These are phyloP conservation scores for Galerucella nymphaeae DNA, from an alignment of 2,888 invertebrate species.

Conservation along the genomic window DNA sequence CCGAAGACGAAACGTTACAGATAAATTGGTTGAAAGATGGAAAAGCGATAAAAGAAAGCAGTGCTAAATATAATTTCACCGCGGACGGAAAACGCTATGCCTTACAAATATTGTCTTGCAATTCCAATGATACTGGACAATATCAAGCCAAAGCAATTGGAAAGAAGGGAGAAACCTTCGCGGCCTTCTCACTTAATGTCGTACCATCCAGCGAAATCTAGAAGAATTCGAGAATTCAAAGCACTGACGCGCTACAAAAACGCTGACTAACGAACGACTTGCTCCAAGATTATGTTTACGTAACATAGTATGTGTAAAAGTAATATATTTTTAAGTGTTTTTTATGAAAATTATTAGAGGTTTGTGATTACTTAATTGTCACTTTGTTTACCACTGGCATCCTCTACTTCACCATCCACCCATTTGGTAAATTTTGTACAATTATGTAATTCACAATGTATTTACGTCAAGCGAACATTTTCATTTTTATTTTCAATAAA, in stretches of 20 bases:
- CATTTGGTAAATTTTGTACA: slow-evolving; percentile 38
- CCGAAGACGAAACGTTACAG: slow-evolving; percentile 78
- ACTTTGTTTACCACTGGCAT: slow-evolving; percentile 50
- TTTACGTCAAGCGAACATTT: slow-evolving; percentile 42
- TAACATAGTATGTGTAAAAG: slow-evolving; percentile 56
- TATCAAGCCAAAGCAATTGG: slow-evolving; percentile 88
- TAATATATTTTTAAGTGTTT: slow-evolving; percentile 57
- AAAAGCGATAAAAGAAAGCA: slow-evolving; percentile 84
- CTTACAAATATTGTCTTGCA: slow-evolving; percentile 80
- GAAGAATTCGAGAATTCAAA: slow-evolving; percentile 40
- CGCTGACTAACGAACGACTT: slow-evolving; percentile 61
- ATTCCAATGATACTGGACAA: slow-evolving; percentile 85
- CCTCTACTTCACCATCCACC: slow-evolving; percentile 54
- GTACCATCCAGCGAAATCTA: slow-evolving; percentile 67
- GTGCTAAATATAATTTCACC: slow-evolving; percentile 82
- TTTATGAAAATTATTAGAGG: slow-evolving; percentile 49
- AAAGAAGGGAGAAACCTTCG: slow-evolving; percentile 85
- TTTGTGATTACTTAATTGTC: slow-evolving; percentile 23
- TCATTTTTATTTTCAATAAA: slow-evolving; percentile 50
- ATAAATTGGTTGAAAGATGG: slow-evolving; percentile 93
- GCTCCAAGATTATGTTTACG: slow-evolving; percentile 59
- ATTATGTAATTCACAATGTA: slow-evolving; percentile 32
- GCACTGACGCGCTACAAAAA: slow-evolving; percentile 52
- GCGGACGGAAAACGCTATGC: slow-evolving; percentile 85
- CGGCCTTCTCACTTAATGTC: slow-evolving; percentile 90